Evolutionary conservation across 2,888 invertebrate genomes (phyloP), one percentile per base, ranked within the genome.

Genomic region (Tromatobia lineatoria): DNA sequence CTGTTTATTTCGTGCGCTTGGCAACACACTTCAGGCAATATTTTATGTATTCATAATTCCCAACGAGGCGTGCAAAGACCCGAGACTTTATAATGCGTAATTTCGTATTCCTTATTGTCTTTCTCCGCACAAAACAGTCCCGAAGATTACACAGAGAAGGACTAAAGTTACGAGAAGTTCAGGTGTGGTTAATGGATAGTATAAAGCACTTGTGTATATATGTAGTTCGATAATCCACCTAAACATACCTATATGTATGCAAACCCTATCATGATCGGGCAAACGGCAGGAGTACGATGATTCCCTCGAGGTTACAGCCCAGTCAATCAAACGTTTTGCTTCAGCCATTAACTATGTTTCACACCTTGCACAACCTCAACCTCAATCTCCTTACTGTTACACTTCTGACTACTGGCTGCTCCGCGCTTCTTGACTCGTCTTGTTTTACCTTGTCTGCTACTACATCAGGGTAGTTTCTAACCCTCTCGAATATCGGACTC

Each of bases 251-350:
- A 50, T 42, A 64, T 50, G 42, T 38, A 47, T 59, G 20, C 59
- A 47, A 75, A 34, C 59, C 59, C 71, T 67, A 83, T 83, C 83
- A 77, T 69, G 83, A 83, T 80, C 18, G 57, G 29, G 67, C 18
- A 45, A 80, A 69, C 67, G 64, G 67, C 11, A 71, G 47, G 71
- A 59, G 75, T 66, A 45, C 42, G 76, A 15, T 64, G 61, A 73
- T 61, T 80, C 83, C 70, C 73, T 54, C 76, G 80, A 71, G 80
- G 59, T 76, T 73, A 70, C 73, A 47, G 76, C 52, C 52, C 80
- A 83, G 83, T 83, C 83, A 83, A 80, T 83, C 83, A 83, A 83
- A 80, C 80, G 80, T 83, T 67, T 73, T 70, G 67, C 76, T 74
- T 77, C 66, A 61, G 52, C 83, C 83, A 83, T 83, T 83, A 83